These are phyloP conservation scores for Bombus confusus DNA, from an alignment of 1,140 invertebrate species.

Conservation along the genomic window DNA sequence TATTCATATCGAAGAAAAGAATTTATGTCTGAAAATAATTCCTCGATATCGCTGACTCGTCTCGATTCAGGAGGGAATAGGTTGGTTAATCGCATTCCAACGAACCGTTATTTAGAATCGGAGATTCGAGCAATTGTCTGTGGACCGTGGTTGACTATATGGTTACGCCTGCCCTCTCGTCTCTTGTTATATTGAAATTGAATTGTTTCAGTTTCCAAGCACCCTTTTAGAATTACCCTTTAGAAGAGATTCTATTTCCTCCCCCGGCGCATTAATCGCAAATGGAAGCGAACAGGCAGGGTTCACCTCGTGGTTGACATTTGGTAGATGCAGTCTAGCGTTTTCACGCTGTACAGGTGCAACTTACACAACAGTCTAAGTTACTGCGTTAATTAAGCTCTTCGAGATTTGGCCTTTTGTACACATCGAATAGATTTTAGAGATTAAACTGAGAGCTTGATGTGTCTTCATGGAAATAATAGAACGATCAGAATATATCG, in stretches of 20 bases:
- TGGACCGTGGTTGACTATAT: background rate
- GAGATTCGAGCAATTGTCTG: background rate
- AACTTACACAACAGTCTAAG: background rate
- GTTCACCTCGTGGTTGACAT: conserved; percentile 42
- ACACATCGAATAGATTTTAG: background rate
- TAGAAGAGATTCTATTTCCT: background rate
- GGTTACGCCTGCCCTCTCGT: background rate
- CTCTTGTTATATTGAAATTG: conserved; percentile 4
- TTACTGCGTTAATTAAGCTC: conserved; percentile 13
- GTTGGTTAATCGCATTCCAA: background rate
- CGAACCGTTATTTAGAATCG: background rate
- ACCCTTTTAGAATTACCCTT: conserved; percentile 1
- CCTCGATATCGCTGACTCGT: background rate
- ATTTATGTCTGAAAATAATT: conserved; percentile 8
- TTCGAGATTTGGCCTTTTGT: background rate
- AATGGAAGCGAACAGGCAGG: background rate
- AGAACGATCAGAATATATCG: background rate
- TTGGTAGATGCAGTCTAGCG: background rate
- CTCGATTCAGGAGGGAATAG: background rate
- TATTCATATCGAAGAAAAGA: background rate
- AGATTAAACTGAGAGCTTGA: background rate
- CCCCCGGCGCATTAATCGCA: background rate
- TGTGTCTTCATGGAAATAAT: background rate
- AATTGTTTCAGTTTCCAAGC: conserved; percentile 3
- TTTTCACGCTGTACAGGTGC: background rate